Evolutionary conservation across 2,113 vertebrate genomes (phyloP).

Genomic region (Orcinus orca): DNA sequence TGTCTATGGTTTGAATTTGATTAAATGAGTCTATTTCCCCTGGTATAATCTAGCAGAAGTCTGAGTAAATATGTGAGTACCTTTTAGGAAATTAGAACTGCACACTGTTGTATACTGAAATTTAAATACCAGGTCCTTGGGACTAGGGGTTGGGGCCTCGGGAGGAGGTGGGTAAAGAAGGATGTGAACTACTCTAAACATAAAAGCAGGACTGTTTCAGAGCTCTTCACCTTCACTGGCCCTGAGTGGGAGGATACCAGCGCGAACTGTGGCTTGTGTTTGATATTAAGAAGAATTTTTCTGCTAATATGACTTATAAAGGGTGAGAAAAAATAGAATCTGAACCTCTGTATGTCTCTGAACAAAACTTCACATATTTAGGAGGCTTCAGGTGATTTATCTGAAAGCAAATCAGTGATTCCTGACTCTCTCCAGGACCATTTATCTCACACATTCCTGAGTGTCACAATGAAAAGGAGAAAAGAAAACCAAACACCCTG

Average conservation of each 20-base stretch:
- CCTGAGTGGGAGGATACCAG: background rate
- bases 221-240: background rate
- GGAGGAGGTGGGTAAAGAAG: background rate
- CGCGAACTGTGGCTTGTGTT: background rate
- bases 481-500: background rate
- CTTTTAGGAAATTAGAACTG: background rate
- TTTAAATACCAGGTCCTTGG: background rate
- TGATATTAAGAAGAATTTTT: background rate
- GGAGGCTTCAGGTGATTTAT: background rate
- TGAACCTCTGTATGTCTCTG: background rate
- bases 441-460: slow-evolving; percentile 27
- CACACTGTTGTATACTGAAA: background rate
- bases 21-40: background rate
- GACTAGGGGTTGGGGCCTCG: background rate
- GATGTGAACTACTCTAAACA: background rate
- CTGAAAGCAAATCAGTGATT: background rate
- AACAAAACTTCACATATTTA: background rate
- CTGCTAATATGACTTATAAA: background rate
- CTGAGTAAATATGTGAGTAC: background rate
- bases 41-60: background rate
- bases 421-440: background rate
- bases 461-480: slow-evolving; percentile 10
- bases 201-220: background rate
- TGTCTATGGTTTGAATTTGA: background rate
- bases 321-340: background rate